Base-by-base conservation (phyloP, 2,113 vertebrate species). In the Casuarius casuarius region DNA sequence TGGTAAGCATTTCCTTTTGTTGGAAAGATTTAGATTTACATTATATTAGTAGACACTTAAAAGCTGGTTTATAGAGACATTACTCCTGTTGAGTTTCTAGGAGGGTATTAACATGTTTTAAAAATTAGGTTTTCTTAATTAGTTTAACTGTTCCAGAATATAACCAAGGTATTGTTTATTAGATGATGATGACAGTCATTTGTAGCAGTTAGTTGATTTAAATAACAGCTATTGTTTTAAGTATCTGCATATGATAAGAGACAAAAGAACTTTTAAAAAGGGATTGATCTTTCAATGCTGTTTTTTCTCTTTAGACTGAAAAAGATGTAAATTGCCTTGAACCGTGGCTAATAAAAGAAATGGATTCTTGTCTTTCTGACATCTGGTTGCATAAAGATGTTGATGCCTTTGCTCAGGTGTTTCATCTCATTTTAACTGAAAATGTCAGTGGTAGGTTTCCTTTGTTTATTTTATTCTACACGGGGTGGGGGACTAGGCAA, bases 381-480 rank as follows among this genome's bases (percentile, higher is more conserved):
- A 98, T 99, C 86, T 99, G 99, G 98, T 95, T 99, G 18, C 96
- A 97, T 96, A 98, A 99, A 94, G 99, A 99, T 83, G 77, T 94
- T 40, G 99, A 99, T 90, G 96, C 98, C 29, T 99, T 99, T 94
- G 98, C 97, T 92, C 99, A 99, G 75, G 98, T 99, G 90, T 99
- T 99, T 94, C 98, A 99, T 90, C 98, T 99, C 63, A 99, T 99
- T 96, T 98, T 99, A 96, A 98, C 98, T 63, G 98, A 99, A 98
- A 98, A 98, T 88, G 98, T 99, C 75, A 98, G 98, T 29, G 99
- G 99, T 99, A 98, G 78, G 98, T 97, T 49, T 93, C 8, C 90
- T 87, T 56, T 26, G 52, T 44, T 25, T 3, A 28, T 87, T 42
- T 59, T 90, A 12, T 0, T 58, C 13, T 1, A 38, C 38, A 38